phyloP scores from a whole-genome alignment of 2,797 vertebrate genomes.

The Neosalanx taihuensis region DNA sequence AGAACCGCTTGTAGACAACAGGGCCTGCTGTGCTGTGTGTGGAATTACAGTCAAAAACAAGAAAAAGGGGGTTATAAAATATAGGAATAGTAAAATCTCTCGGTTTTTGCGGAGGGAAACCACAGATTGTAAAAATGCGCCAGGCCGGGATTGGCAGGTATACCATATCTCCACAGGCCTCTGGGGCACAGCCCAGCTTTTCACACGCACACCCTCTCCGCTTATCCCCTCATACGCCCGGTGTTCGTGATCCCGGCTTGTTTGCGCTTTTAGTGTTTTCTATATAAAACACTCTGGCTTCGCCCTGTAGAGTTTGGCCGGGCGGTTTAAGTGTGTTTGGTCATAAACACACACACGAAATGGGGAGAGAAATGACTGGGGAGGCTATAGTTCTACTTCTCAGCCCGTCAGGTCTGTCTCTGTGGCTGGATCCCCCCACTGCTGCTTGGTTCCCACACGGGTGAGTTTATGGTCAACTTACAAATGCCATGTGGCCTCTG shows the following conservation, averaged over 20 bases:
- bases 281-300: constrained; percentile 67
- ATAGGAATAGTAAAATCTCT: constrained; percentile 33
- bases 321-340: constrained; percentile 40
- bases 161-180: constrained; percentile 42
- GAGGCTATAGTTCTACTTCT: constrained; percentile 1
- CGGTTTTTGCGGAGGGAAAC: constrained; percentile 40
- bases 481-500: background rate
- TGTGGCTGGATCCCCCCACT: constrained; percentile 5
- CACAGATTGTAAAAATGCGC: constrained; percentile 26
- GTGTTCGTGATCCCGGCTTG: constrained; percentile 71
- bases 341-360: constrained; percentile 47
- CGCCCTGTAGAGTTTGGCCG: constrained; percentile 44
- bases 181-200: constrained; percentile 33
- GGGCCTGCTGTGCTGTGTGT: background rate
- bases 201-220: constrained; percentile 45
- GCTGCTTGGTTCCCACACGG: constrained; percentile 4
- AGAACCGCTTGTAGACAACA: too few species aligned
- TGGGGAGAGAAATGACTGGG: background rate
- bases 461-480: background rate
- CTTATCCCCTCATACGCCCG: constrained; percentile 24
- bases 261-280: constrained; percentile 75
- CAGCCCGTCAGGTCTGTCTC: constrained; percentile 4
- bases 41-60: constrained; percentile 21
- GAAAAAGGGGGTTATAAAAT: constrained; percentile 22
- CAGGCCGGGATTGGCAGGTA: constrained; percentile 47